Evolutionary conservation across 2,888 invertebrate species (phyloP), one percentile per base, ranked within the genome.

Genomic region (Taphrorychus bicolor): DNA sequence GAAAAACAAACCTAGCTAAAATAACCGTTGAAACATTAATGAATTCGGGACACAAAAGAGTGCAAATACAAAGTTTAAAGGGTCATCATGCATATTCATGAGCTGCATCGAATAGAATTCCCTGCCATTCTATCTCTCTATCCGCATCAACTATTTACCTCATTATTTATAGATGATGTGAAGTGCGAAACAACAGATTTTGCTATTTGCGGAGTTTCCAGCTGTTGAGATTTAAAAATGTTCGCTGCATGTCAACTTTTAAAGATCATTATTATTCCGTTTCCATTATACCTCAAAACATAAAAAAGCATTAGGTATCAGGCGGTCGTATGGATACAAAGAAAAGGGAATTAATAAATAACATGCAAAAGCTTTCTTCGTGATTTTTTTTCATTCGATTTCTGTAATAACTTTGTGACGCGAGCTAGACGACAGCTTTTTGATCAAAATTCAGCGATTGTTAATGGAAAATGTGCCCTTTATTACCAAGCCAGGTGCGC

Each of bases 121-220:
- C 48, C 40, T 49, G 23, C 42, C 11, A 57, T 21, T 52, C 65
- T 59, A 58, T 45, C 53, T 54, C 59, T 53, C 53, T 59, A 19
- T 45, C 17, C 53, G 40, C 59, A 59, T 59, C 59, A 45, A 59
- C 65, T 66, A 58, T 59, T 66, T 58, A 66, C 24, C 59, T 66
- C 59, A 54, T 66, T 66, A 66, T 66, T 66, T 64, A 64, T 64
- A 64, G 64, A 64, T 64, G 58, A 64, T 58, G 64, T 48, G 24
- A 64, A 58, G 58, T 51, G 49, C 58, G 56, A 64, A 64, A 64
- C 58, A 49, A 48, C 57, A 64, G 64, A 64, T 63, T 63, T 63
- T 45, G 45, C 52, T n/a, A 45, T 45, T 45, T 16, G 45, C 14
- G 45, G 32, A 7, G 32, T 32, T 32, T 61, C 53, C 40, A 41